phyloP scores from a whole-genome alignment of 2,797 vertebrate genomes.

The Alexandromys oeconomus region DNA sequence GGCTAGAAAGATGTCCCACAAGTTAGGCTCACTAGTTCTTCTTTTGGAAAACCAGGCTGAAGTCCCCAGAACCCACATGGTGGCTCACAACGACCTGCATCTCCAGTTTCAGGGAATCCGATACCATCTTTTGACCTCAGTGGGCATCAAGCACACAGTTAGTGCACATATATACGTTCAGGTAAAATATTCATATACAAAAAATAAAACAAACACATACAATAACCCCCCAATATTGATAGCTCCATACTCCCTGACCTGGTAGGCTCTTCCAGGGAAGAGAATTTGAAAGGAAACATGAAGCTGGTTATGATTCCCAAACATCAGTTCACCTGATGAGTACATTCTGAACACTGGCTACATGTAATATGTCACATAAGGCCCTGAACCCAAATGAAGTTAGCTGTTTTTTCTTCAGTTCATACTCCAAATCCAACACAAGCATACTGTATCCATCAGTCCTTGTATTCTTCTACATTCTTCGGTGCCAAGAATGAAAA shows the following conservation, averaged over 20 bases:
- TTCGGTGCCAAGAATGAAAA: background rate
- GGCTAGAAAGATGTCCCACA: background rate
- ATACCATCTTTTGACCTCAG: background rate
- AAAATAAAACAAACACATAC: background rate
- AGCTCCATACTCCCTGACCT: background rate
- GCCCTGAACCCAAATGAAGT: background rate
- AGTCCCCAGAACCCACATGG: background rate
- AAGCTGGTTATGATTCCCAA: background rate
- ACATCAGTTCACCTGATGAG: background rate
- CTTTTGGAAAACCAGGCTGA: background rate
- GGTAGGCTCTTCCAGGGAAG: background rate
- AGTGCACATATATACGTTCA: background rate
- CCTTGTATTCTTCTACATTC: background rate
- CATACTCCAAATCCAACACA: background rate
- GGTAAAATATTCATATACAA: background rate
- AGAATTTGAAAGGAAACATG: background rate
- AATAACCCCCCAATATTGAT: background rate
- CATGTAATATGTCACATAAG: background rate
- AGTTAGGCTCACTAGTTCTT: background rate
- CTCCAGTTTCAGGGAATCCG: background rate
- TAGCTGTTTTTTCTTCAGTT: background rate
- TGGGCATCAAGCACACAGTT: background rate
- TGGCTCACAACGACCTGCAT: background rate
- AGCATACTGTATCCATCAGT: background rate
- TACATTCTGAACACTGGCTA: background rate